A percentile compares a stretch with the other conserved stretches of the same genome.
Conservation (phyloP, 2,797 vertebrate species). For the Pangasius mekongensis region DNA sequence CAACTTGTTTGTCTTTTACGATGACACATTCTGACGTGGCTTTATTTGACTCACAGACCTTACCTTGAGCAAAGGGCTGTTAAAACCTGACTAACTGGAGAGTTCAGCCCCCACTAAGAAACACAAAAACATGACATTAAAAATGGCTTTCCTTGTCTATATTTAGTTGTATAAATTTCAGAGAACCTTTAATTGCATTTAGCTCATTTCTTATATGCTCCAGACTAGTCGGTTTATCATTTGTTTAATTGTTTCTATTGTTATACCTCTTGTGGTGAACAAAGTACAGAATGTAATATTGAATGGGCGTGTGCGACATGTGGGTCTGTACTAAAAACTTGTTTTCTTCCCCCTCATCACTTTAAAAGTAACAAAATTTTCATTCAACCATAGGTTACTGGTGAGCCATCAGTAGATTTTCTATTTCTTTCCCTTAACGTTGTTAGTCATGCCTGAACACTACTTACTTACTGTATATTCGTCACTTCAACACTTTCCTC, state of each 20-base stretch:
- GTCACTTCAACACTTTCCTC: neutral
- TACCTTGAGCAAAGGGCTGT: slow-evolving; percentile 33
- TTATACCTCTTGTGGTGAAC: neutral
- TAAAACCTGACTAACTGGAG: slow-evolving; percentile 24
- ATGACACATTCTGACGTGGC: slow-evolving; percentile 65
- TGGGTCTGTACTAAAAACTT: neutral
- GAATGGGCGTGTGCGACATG: neutral
- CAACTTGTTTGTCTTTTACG: slow-evolving; percentile 68
- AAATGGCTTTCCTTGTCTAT: neutral
- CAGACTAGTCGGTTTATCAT: neutral
- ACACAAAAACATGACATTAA: slow-evolving; percentile 12
- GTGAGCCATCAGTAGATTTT: slow-evolving; percentile 8
- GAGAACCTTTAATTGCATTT: neutral
- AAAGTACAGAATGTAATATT: neutral
- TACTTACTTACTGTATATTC: neutral
- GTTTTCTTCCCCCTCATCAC: neutral
- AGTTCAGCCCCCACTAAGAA: slow-evolving; percentile 33
- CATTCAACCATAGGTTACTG: slow-evolving; percentile 12
- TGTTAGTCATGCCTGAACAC: neutral
- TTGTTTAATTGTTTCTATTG: neutral
- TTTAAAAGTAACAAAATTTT: neutral
- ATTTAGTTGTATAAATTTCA: slow-evolving; percentile 2
- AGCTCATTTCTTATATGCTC: neutral
- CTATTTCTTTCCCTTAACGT: slow-evolving; percentile 4
- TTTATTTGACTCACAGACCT: slow-evolving; percentile 39